A percentile compares a stretch with the other conserved stretches of the same genome.
phyloP scores from a whole-genome alignment of 2,888 invertebrate genomes.

The Machimus atricapillus region DNA sequence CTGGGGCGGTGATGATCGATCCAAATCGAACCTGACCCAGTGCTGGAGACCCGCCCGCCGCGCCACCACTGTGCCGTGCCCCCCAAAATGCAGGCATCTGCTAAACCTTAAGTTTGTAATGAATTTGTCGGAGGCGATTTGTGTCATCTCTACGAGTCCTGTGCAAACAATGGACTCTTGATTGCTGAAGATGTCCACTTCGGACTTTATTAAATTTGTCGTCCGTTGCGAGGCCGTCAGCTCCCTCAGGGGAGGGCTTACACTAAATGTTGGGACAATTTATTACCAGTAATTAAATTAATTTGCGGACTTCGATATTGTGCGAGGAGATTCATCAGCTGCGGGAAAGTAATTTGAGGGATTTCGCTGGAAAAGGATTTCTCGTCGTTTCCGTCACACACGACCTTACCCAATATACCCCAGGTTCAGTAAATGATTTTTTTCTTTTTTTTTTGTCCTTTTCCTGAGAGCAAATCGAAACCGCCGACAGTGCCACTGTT shows the following conservation, averaged over 20 bases:
- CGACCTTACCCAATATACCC: not conserved
- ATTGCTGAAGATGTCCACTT: slow-evolving; percentile 42
- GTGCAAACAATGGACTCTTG: slow-evolving; percentile 40
- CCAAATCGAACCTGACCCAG: not conserved
- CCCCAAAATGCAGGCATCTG: slow-evolving; percentile 17
- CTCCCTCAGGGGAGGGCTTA: slow-evolving; percentile 14
- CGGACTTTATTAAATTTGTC: slow-evolving; percentile 38
- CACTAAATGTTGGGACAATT: slow-evolving; percentile 39
- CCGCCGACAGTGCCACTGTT: not conserved
- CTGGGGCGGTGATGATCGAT: not conserved
- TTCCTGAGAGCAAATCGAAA: not conserved
- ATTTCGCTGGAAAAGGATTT: slow-evolving; percentile 4
- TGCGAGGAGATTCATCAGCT: slow-evolving; percentile 9
- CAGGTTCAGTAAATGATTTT: not conserved
- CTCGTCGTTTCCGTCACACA: not conserved
- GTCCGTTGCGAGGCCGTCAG: not conserved
- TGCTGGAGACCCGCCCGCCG: not conserved
- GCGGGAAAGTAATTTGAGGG: slow-evolving; percentile 27
- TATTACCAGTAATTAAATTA: slow-evolving; percentile 45
- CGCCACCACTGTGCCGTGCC: not conserved
- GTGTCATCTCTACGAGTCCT: slow-evolving; percentile 37
- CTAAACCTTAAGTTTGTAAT: not conserved
- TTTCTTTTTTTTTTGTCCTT: not conserved
- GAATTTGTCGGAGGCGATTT: slow-evolving; percentile 34
- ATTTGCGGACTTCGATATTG: slow-evolving; percentile 42